Percentiles rank a stretch among this genome's conserved stretches.
Conservation (phyloP, 2,888 invertebrate genomes). For the Molorchus minor region DNA sequence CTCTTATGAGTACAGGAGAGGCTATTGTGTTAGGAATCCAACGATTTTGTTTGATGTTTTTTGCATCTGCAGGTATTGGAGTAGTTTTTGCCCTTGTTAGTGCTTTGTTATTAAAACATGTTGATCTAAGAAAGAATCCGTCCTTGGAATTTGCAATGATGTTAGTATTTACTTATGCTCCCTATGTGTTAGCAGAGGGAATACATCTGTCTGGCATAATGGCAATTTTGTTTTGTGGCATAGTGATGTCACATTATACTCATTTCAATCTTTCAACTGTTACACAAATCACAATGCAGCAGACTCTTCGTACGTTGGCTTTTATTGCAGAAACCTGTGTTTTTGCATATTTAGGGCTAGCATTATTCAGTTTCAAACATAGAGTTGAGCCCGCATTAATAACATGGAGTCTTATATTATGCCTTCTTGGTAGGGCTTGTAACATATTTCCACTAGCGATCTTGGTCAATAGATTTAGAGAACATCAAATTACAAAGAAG, state of each 20-base stretch:
- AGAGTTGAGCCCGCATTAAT: conserved; percentile 91
- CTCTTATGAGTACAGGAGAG: conserved; percentile 77
- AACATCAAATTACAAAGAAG: conserved; percentile 96
- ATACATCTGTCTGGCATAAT: conserved; percentile 84
- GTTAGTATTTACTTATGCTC: conserved; percentile 97
- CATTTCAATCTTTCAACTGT: conserved; percentile 98
- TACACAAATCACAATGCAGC: conserved; percentile 99
- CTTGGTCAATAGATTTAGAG: conserved; percentile 93
- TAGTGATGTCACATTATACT: conserved; percentile 99
- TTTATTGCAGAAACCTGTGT: conserved; percentile 99
- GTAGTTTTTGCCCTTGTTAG: conserved; percentile 93
- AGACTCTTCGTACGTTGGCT: conserved; percentile 96
- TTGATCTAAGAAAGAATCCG: conserved; percentile 96
- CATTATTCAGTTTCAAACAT: conserved; percentile 94
- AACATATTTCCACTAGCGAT: conserved; percentile 96
- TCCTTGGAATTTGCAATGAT: conserved; percentile 98
- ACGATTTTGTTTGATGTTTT: conserved; percentile 96
- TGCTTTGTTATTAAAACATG: conserved; percentile 91
- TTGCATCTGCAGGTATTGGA: conserved; percentile 97
- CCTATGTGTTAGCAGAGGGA: conserved; percentile 97
- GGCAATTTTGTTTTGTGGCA: conserved; percentile 98
- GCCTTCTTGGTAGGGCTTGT: conserved; percentile 91
- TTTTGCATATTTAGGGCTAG: conserved; percentile 96
- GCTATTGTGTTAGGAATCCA: conserved; percentile 89
- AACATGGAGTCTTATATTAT: conserved; percentile 92